These are phyloP conservation scores for Rhamnusium bicolor DNA, from an alignment of 2,888 invertebrate species.

Conservation along the genomic window DNA sequence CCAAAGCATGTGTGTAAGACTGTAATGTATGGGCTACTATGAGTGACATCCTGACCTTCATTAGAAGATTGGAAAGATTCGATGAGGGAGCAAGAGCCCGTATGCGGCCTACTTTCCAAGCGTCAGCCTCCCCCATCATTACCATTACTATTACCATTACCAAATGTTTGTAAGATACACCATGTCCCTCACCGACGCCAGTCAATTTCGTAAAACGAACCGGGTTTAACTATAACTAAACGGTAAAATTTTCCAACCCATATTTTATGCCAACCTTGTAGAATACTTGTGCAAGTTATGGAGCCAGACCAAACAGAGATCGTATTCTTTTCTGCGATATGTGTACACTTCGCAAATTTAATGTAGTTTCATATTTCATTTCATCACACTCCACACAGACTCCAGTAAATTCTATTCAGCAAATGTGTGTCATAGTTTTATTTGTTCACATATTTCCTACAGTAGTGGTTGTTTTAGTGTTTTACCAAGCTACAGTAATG, in stretches of 20 bases:
- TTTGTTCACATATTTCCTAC: constrained; percentile 18
- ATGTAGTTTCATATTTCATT: constrained; percentile 42
- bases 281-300: background rate
- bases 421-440: constrained; percentile 44
- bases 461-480: constrained; percentile 10
- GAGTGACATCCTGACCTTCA: too few relatives aligned
- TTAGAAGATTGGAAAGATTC: too few relatives aligned
- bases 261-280: constrained; percentile 3
- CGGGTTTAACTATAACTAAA: too few relatives aligned
- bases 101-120: too few relatives aligned
- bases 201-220: too few relatives aligned
- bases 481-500: background rate
- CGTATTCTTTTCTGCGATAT: constrained; percentile 36
- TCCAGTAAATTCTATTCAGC: constrained; percentile 41
- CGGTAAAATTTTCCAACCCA: background rate
- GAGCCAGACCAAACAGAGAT: background rate
- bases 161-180: too few relatives aligned
- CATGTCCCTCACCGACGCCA: too few relatives aligned
- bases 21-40: too few relatives aligned
- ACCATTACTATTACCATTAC: too few relatives aligned
- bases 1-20: too few relatives aligned
- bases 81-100: too few relatives aligned
- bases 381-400: constrained; percentile 27
- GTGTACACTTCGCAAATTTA: constrained; percentile 45
- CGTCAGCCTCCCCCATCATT: too few relatives aligned